phyloP scores from a whole-genome alignment of 2,113 vertebrate genomes.

The Aleadryas rufinucha region DNA sequence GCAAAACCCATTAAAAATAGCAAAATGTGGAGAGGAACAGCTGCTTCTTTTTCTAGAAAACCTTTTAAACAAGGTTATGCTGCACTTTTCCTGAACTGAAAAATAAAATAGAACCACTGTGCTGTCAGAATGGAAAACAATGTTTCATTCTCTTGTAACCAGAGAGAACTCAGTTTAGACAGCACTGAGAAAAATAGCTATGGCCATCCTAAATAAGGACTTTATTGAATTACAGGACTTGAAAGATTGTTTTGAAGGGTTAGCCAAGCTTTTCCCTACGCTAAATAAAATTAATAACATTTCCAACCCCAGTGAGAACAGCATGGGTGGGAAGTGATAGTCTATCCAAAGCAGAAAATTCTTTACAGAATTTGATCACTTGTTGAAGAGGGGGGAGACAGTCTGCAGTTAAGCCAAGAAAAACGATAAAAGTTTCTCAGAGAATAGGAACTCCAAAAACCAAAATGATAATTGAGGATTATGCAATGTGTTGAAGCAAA shows the following conservation, averaged over 20 bases:
- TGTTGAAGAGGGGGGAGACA: slow-evolving; percentile 23
- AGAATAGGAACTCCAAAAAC: background rate
- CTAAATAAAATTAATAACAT: slow-evolving; percentile 23
- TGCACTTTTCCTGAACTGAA: background rate
- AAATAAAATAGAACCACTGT: background rate
- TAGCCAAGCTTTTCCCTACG: background rate
- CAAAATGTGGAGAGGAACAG: background rate
- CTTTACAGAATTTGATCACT: background rate
- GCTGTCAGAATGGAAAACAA: background rate
- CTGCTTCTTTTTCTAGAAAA: background rate
- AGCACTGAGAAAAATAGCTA: background rate
- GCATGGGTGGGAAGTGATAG: slow-evolving; percentile 9
- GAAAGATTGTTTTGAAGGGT: background rate
- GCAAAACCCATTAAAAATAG: background rate
- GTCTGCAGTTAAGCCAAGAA: background rate
- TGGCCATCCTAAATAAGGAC: slow-evolving; percentile 21
- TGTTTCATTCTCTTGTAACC: background rate
- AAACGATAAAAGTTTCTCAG: background rate
- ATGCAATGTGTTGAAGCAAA: background rate
- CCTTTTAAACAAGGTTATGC: background rate
- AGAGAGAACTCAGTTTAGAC: background rate
- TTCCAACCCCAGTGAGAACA: slow-evolving; percentile 20
- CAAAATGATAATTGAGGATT: background rate
- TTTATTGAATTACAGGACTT: slow-evolving; percentile 3
- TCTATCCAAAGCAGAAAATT: background rate